Conservation (phyloP, 2,797 vertebrate species). For the Chrysocyon brachyurus region DNA sequence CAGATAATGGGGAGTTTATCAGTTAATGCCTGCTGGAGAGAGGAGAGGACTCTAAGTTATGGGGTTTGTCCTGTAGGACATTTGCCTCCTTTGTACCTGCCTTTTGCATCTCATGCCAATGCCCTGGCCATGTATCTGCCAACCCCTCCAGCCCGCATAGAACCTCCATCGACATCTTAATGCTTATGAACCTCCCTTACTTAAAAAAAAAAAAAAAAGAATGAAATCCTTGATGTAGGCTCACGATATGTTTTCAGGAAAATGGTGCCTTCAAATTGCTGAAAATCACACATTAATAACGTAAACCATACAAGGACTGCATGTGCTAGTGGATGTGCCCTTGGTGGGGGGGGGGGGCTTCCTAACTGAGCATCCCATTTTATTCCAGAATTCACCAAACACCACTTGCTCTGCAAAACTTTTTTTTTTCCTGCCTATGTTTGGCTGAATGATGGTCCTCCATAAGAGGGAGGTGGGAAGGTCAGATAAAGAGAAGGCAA, state of each 20-base stretch:
- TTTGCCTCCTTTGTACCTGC: neutral
- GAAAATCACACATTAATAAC: neutral
- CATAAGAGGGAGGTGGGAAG: neutral
- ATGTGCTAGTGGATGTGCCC: neutral
- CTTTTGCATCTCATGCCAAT: neutral
- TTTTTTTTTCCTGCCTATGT: neutral
- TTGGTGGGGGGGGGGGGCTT: neutral
- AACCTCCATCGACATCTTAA: neutral
- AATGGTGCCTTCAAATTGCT: neutral
- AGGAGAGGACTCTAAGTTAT: neutral
- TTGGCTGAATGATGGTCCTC: neutral
- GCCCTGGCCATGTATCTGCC: neutral
- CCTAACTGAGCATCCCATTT: neutral
- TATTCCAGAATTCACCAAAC: neutral
- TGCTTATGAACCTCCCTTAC: neutral
- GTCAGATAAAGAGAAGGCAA: neutral
- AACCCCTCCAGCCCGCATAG: neutral
- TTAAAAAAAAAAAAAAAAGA: neutral
- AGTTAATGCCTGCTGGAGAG: too few relatives aligned
- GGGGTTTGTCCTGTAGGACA: neutral
- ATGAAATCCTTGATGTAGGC: neutral
- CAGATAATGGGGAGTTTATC: too few relatives aligned
- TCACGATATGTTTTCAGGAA: neutral
- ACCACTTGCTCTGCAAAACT: neutral
- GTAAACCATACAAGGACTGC: neutral